Evolutionary conservation across 2,888 invertebrate species (phyloP), one percentile per base, ranked within the genome.

Genomic region (Mylabris sibirica): DNA sequence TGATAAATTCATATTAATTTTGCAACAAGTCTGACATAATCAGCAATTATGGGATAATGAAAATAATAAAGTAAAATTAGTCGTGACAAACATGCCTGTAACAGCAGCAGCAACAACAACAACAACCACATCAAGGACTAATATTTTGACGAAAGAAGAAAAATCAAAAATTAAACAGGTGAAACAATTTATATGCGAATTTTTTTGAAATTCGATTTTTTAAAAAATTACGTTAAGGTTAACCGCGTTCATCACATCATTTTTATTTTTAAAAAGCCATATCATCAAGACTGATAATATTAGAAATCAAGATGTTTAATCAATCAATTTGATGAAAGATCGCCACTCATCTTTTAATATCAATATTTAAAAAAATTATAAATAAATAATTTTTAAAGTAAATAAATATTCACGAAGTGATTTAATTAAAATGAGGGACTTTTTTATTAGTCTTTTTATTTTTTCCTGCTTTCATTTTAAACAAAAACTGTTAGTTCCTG

Each of bases 121-220:
- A 53, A 53, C 24, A 26, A 57, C 57, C 3, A 24, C 24, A 24
- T 14, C 30, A 30, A 30, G 30, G 30, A 30, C 24, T 24, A 12
- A 24, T 11, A 14, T 24, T 59, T 67, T 78, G 9, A 74, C 75
- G 22, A 77, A 73, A 53, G 71, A 74, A 59, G 76, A 78, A 60
- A 63, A 75, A 62, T 70, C 70, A 60, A 71, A 69, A 35, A 76
- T 78, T 65, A 76, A 73, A 63, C 72, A 77, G 78, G 78, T 78
- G 59, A 53, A 30, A 6, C 8, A 6, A 8, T 8, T 30, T 59
- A 22, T 12, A 12, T 12, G 53, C 53, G 53, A 53, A 26, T 57
- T 57, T 12, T 24, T 53, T 53, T 12, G 6, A 17, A 44, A 17
- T 49, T 49, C 8, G 49, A 11, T 0, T 24, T 26, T 57, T 14